These are phyloP conservation scores for Leptodactylus fallax DNA, from an alignment of 2,797 vertebrate genomes.

Conservation along the genomic window DNA sequence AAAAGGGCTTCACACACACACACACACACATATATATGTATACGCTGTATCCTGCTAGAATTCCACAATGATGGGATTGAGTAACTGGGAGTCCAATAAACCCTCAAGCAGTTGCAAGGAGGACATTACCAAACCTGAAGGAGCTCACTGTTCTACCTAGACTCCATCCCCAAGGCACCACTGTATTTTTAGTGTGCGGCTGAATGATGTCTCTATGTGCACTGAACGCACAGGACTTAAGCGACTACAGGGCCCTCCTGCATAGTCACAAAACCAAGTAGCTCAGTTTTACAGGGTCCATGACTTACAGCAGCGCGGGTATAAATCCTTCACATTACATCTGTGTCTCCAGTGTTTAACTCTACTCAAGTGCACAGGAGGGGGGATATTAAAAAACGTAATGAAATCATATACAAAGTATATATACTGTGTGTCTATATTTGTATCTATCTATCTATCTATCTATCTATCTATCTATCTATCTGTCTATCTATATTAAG, in stretches of 20 bases:
- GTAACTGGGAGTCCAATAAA: slow-evolving; percentile 54
- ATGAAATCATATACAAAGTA: not conserved
- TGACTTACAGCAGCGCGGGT: slow-evolving; percentile 18
- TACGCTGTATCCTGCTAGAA: slow-evolving; percentile 48
- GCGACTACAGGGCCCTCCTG: slow-evolving; percentile 58
- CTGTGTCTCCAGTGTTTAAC: slow-evolving; percentile 50
- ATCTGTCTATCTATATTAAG: too few relatives aligned
- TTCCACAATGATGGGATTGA: slow-evolving; percentile 64
- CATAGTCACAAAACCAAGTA: slow-evolving; percentile 48
- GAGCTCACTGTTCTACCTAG: slow-evolving; percentile 59
- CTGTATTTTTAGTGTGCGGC: slow-evolving; percentile 59
- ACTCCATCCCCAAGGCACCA: slow-evolving; percentile 59
- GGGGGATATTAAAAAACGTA: not conserved
- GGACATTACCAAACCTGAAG: slow-evolving; percentile 58
- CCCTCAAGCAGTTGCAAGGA: slow-evolving; percentile 57
- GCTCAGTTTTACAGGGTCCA: slow-evolving; percentile 45
- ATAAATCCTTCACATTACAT: slow-evolving; percentile 50
- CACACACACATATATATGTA: slow-evolving; percentile 38
- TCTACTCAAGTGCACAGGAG: not conserved
- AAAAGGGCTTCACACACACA: not conserved
- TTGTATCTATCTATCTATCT: not conserved
- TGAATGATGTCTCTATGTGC: slow-evolving; percentile 63
- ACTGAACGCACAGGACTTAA: slow-evolving; percentile 55
- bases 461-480: not conserved
- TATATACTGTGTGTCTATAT: not conserved